These are phyloP conservation scores for Psix sp. DNA, from an alignment of 1,140 invertebrate species.

Conservation along the genomic window DNA sequence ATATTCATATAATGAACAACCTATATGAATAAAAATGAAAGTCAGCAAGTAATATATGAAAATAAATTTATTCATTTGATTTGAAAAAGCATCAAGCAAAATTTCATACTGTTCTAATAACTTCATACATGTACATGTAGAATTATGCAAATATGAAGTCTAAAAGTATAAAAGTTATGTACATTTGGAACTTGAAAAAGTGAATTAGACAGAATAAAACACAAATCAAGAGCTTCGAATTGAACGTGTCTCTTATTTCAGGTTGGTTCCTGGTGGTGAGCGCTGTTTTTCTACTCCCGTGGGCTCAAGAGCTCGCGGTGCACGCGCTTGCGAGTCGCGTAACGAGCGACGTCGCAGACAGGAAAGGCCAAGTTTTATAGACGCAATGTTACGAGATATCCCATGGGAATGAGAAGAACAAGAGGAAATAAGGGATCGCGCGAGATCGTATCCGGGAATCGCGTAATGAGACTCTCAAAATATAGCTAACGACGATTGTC, in stretches of 20 bases:
- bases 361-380: constrained; percentile 73
- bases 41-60: no score
- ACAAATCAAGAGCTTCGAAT: no score
- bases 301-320: constrained; percentile 17
- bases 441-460: constrained; percentile 63
- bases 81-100: no score
- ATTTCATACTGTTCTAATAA: no score
- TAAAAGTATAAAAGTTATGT: no score
- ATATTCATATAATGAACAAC: no score
- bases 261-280: background rate
- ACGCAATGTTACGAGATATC: constrained; percentile 57
- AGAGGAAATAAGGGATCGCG: constrained; percentile 63
- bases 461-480: constrained; percentile 73
- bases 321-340: constrained; percentile 45
- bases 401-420: constrained; percentile 52
- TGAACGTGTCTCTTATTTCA: constrained; percentile 26
- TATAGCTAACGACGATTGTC: constrained; percentile 73
- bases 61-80: no score
- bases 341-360: constrained; percentile 65
- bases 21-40: no score
- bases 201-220: no score
- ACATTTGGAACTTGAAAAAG: no score
- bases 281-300: constrained; percentile 46
- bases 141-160: no score
- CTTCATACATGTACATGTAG: no score